Base-by-base conservation (phyloP, 2,113 vertebrate species). In the Thomomys bottae region DNA sequence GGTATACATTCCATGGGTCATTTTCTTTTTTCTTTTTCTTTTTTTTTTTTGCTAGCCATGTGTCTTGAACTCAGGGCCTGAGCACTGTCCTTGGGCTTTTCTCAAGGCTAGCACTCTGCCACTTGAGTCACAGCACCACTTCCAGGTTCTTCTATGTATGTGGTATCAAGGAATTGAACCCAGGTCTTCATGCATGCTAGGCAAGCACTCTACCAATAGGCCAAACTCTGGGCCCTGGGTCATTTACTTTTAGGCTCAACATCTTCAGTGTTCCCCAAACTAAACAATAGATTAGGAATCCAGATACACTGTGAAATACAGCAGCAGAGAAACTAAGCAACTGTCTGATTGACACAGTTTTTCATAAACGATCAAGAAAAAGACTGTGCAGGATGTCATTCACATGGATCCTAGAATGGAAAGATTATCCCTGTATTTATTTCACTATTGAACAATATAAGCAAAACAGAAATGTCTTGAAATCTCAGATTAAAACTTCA, bases 391-490 rank as follows among this genome's bases (percentile, higher is more conserved):
- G 36, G 20, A 78, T 84, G 45, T 26, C 30, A 89, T 23, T 70
- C 70, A 59, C 24, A 89, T 75, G 15, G 63, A 45, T 28, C 76
- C 5, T 23, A 28, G 21, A 32, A 67, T 42, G 82, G 73, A 86
- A 38, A 11, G 3, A 71, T 34, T 28, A 68, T 32, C 11, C 23
- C 78, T 28, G 11, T 64, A 63, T 38, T 75, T 38, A 67, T 42
- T 78, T 64, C 45, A 80, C 12, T 87, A 23, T 54, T 90, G 93
- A 80, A 80, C 75, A 90, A 86, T 95, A 57, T 90, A 80, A 81
- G 30, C 34, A 80, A 59, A 78, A 4, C 28, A 84, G 61, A 24
- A 80, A 4, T 89, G 59, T 18, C 21, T 59, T 91, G 86, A 67
- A 81, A 89, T 70, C 90, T 59, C 49, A 72, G 40, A 76, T 20